Conservation (phyloP, 1,140 invertebrate genomes). For the Yoshiicerus persimilis region DNA sequence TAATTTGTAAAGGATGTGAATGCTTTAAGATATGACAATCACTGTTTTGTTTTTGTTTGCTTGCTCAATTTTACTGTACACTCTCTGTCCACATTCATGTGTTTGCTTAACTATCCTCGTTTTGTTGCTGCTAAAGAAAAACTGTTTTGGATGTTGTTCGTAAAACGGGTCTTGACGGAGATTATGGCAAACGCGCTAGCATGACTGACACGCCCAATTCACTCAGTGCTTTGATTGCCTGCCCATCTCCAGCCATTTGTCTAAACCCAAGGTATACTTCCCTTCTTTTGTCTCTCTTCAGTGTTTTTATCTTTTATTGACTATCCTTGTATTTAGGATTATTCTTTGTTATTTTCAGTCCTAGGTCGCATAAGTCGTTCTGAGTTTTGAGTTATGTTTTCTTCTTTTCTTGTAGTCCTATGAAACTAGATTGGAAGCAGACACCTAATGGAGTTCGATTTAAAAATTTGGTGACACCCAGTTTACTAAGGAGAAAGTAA, state of each 20-base stretch:
- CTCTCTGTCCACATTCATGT: background rate
- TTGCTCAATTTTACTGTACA: too few relatives aligned
- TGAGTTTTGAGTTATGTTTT: background rate
- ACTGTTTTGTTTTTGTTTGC: background rate
- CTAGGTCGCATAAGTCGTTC: too few relatives aligned
- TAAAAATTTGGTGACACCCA: constrained; percentile 30
- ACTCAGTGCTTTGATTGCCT: constrained; percentile 28
- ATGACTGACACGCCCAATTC: constrained; percentile 31
- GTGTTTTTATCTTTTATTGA: background rate
- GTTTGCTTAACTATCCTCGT: background rate
- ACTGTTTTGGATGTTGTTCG: constrained; percentile 32
- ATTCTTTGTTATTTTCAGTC: background rate
- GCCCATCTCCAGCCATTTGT: constrained; percentile 43
- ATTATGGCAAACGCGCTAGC: constrained; percentile 10
- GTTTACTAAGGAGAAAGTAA: constrained; percentile 21
- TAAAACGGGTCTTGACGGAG: constrained; percentile 33
- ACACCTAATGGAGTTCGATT: constrained; percentile 30
- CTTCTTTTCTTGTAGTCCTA: constrained; percentile 25
- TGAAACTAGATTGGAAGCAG: constrained; percentile 39
- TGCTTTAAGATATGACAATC: background rate
- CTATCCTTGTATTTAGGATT: background rate
- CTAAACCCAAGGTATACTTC: constrained; percentile 43
- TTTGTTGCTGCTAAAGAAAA: constrained; percentile 35
- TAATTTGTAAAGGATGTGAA: background rate
- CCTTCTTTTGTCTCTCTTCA: background rate